Evolutionary conservation across 2,888 invertebrate genomes (phyloP), one percentile per base, ranked within the genome.

Genomic region (Caenorhabditis panamensis): DNA sequence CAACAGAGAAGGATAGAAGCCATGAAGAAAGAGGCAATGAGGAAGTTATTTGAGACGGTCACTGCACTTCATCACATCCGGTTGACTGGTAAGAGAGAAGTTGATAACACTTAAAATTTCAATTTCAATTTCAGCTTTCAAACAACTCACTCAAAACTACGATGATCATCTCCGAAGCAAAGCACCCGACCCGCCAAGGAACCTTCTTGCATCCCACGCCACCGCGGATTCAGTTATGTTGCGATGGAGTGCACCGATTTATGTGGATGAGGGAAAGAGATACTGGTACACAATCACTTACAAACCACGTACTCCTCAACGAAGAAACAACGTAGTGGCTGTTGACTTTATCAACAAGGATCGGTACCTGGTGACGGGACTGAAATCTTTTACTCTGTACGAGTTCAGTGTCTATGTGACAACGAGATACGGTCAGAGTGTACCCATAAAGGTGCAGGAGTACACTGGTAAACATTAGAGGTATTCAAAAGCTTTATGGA

Each of bases 1-100:
- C 90, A 90, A 56, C 89, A 89, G 63, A 75, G 85, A 31, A 75
- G 90, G 73, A 90, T 90, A 54, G 87, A 87, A 49, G 88, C 88
- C 47, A 90, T 90, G 90, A 90, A 90, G 64, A 80, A 88, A 51
- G 90, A 90, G 51, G 90, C 90, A 56, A 90, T 90, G 89, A 61
- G 90, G 36, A 90, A 89, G 47, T 79, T 90, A 18, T 89, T 90
- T 58, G 90, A 90, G 71, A 90, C 89, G 1, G 87, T 89, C 20
- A 88, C 90, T 24, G 90, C 90, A 2, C 80, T 90, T n/a, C 84
- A 89, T 78, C 86, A 88, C 51, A 84, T 90, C 56, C 75, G 88
- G 64, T 83, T 89, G 36, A 86, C 82, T 22, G 83, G 86, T 85
- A n/a, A n/a, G n/a, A n/a, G n/a, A n/a, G n/a, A n/a, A n/a, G n/a